phyloP scores from a whole-genome alignment of 2,888 invertebrate species.

The Mongoloraphidia duomilia region DNA sequence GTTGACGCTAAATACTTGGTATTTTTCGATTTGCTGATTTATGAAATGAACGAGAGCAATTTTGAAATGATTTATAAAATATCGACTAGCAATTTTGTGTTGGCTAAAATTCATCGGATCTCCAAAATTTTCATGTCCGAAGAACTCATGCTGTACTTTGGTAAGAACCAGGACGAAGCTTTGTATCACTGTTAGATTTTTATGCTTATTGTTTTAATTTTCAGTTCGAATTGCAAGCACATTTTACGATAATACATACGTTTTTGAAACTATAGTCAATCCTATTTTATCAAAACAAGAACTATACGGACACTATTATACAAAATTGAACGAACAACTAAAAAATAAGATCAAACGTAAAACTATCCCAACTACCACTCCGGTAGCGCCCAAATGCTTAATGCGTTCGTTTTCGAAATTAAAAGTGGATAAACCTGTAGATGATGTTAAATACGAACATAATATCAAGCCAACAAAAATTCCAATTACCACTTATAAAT shows the following conservation, averaged over 20 bases:
- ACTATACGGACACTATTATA: constrained; percentile 15
- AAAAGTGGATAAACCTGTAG: background rate
- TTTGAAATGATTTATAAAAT: background rate
- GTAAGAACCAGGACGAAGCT: constrained; percentile 27
- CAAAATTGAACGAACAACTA: constrained; percentile 8
- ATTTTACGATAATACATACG: constrained; percentile 35
- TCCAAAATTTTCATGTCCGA: background rate
- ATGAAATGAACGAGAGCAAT: constrained; percentile 14
- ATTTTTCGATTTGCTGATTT: constrained; percentile 20
- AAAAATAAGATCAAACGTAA: constrained; percentile 1
- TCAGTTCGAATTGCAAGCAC: constrained; percentile 31
- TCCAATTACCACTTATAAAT: constrained; percentile 17
- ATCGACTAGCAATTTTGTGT: background rate
- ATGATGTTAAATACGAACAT: constrained; percentile 1
- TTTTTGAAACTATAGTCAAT: constrained; percentile 33
- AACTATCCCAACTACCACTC: constrained; percentile 15
- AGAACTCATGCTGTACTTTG: constrained; percentile 13
- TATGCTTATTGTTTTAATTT: constrained; percentile 18
- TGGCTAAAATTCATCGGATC: background rate
- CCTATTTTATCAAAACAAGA: constrained; percentile 29
- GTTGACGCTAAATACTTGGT: constrained; percentile 15
- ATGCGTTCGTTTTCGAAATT: constrained; percentile 6
- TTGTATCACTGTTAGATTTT: constrained; percentile 33
- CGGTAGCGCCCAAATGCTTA: constrained; percentile 15
- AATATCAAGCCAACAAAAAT: constrained; percentile 12